Percentiles rank a stretch among this genome's conserved stretches.
Conservation (phyloP, 2,113 vertebrate genomes). For the Calidris pugnax region DNA sequence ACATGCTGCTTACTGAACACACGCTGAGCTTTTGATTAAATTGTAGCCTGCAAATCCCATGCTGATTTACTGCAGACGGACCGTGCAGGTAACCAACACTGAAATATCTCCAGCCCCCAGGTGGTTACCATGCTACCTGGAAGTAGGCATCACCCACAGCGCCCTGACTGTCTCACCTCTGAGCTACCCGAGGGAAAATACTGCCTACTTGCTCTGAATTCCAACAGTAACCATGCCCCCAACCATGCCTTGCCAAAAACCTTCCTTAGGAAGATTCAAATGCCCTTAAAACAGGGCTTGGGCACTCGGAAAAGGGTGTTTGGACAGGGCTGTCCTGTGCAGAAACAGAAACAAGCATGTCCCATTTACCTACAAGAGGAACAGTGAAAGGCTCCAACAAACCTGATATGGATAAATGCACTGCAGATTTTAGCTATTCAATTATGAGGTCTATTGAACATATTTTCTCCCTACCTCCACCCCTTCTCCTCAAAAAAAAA, state of each 20-base stretch:
- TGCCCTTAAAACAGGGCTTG: background rate
- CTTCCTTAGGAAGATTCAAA: background rate
- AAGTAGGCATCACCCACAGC: background rate
- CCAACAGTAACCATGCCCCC: accelerated
- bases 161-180: background rate
- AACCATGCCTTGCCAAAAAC: background rate
- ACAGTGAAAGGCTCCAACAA: background rate
- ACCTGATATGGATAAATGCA: background rate
- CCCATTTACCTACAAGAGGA: background rate
- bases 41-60: background rate
- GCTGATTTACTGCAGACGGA: background rate
- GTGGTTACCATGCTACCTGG: background rate
- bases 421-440: background rate
- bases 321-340: background rate
- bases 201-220: background rate
- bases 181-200: background rate
- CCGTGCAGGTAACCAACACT: background rate
- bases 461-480: background rate
- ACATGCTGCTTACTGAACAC: background rate
- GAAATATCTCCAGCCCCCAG: background rate
- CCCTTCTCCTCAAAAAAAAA: background rate
- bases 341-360: background rate
- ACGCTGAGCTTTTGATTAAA: background rate
- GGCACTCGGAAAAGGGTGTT: background rate
- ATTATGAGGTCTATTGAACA: background rate